Evolutionary conservation across 2,888 invertebrate genomes (phyloP), one percentile per base, ranked within the genome.

Genomic region (Liodrosophila aerea): DNA sequence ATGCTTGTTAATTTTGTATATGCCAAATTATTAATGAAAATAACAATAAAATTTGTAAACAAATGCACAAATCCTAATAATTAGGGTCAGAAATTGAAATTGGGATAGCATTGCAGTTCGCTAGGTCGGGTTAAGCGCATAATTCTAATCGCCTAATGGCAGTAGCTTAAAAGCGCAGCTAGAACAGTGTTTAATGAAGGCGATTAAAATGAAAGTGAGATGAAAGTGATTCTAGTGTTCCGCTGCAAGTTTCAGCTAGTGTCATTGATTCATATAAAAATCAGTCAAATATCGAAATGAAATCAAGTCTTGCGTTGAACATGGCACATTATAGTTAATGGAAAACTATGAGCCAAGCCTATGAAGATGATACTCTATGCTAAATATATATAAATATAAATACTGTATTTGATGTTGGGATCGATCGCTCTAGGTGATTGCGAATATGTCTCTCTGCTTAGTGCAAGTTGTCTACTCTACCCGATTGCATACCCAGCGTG

Each of bases 341-440:
- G 56, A 72, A 75, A 77, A 80, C 76, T 64, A 71, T 75, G 83
- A 78, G 76, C 80, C 75, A 77, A 82, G 77, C 72, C 72, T 75
- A 77, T 54, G 73, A 71, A 64, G 76, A 67, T 78, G 61, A 40
- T 27, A 15, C 15, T 49, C 11, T 56, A 40, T 34, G 27, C 40
- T 41, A 41, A n/a, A 27, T 46, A 53, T 71, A 56, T 22, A 22
- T 22, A 22, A 22, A 22, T 22, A 22, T 22, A 22, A 22, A 22
- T 22, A 64, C 72, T 73, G 72, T 65, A 53, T 22, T 58, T 73
- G 58, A 39, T 66, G 15, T 49, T 65, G 44, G 41, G 29, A 57
- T n/a, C n/a, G n/a, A 57, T 45, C 54, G 61, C 50, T 31, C 46
- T 37, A 36, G n/a, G 7, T 41, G 11, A 22, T 37, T 30, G 57